These are phyloP conservation scores for Tapera naevia DNA, from an alignment of 2,797 vertebrate genomes.

Conservation along the genomic window DNA sequence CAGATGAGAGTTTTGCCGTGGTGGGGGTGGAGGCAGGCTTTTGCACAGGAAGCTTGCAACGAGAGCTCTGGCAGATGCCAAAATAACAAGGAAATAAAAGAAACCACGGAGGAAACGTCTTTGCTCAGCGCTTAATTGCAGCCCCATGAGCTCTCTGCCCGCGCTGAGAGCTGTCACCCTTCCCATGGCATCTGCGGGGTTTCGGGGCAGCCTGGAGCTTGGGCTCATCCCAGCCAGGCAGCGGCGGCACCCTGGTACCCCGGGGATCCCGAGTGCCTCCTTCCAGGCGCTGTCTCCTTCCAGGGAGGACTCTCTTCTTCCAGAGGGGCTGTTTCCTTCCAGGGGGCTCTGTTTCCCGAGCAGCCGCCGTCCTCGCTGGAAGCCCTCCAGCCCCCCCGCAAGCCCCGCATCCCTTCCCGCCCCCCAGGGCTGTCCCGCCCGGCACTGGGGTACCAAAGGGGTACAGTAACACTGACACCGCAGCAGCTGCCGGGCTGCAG, in stretches of 20 bases:
- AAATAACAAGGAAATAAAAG: background rate
- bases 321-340: too few relatives aligned
- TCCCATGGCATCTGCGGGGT: background rate
- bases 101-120: background rate
- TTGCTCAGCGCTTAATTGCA: background rate
- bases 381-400: too few relatives aligned
- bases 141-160: background rate
- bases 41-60: background rate
- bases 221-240: too few relatives aligned
- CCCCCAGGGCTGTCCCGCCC: too few relatives aligned
- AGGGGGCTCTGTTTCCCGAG: too few relatives aligned
- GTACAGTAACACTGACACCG: fast-evolving
- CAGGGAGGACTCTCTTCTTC: too few relatives aligned
- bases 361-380: background rate
- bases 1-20: background rate
- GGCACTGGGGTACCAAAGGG: background rate
- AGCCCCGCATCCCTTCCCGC: too few relatives aligned
- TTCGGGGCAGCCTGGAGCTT: background rate
- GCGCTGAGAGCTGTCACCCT: background rate
- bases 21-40: background rate
- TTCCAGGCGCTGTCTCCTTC: too few relatives aligned
- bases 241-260: background rate
- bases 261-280: background rate
- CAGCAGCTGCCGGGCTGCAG: background rate
- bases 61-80: background rate